These are phyloP conservation scores for Epiblema foenella DNA, from an alignment of 2,888 invertebrate genomes.

Conservation along the genomic window DNA sequence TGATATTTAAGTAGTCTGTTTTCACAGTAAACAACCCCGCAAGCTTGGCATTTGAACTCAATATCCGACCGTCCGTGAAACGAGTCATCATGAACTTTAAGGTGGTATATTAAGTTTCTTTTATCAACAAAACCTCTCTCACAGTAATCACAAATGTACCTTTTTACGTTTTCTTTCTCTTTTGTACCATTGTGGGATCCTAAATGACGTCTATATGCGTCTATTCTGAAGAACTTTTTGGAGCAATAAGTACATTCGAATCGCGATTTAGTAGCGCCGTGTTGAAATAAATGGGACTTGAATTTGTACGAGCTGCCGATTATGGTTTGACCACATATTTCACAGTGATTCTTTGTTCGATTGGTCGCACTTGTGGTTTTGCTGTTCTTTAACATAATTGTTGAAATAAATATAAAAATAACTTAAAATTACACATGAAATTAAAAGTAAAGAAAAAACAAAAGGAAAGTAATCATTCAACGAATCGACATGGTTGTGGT, in stretches of 20 bases:
- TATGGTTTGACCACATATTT: conserved; percentile 59
- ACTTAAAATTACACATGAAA: conserved; percentile 37
- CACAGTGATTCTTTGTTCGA: conserved; percentile 54
- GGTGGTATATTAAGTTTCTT: conserved; percentile 62
- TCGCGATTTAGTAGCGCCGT: conserved; percentile 58
- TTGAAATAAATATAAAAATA: conserved; percentile 24
- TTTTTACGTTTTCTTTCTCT: conserved; percentile 45
- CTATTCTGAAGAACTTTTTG: conserved; percentile 64
- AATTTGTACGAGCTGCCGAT: conserved; percentile 57
- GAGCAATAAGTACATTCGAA: conserved; percentile 61
- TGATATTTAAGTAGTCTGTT: conserved; percentile 64
- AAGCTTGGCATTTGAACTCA: conserved; percentile 61
- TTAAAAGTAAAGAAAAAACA: conserved; percentile 40
- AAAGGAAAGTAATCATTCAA: conserved; percentile 21
- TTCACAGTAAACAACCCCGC: conserved; percentile 63
- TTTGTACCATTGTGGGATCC: conserved; percentile 53
- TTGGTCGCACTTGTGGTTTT: conserved; percentile 29
- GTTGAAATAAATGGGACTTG: conserved; percentile 60
- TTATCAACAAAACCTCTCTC: conserved; percentile 65
- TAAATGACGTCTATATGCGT: conserved; percentile 60
- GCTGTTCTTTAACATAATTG: conserved; percentile 49
- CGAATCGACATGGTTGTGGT: not conserved
- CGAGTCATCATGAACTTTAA: conserved; percentile 65
- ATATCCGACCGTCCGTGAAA: conserved; percentile 36
- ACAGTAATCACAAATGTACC: conserved; percentile 65